These are phyloP conservation scores for Andrena bucephala DNA, from an alignment of 2,888 invertebrate species.

Conservation along the genomic window DNA sequence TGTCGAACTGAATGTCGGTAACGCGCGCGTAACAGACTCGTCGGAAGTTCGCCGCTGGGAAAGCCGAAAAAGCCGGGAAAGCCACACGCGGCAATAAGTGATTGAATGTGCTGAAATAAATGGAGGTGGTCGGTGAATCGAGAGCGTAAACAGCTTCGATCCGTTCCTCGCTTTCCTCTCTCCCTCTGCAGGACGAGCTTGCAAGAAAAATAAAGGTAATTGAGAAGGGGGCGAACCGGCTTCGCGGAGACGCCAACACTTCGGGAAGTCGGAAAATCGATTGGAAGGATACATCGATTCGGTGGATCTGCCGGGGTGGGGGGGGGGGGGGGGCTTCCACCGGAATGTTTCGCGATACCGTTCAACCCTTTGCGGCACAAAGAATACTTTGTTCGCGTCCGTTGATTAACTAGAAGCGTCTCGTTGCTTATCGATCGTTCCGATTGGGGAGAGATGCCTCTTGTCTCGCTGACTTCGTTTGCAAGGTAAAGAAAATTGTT, in stretches of 20 bases:
- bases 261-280: conserved; percentile 11
- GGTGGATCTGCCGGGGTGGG: not conserved
- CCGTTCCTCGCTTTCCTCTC: not conserved
- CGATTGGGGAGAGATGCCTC: conserved; percentile 4
- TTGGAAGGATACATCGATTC: conserved; percentile 14
- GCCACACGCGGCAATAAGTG: conserved; percentile 20
- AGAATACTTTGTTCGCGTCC: conserved; percentile 8
- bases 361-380: conserved; percentile 17
- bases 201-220: conserved; percentile 18
- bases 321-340: no score
- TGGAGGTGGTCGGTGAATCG: conserved; percentile 14
- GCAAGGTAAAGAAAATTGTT: not conserved
- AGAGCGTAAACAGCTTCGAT: conserved; percentile 30
- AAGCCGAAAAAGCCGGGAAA: not conserved
- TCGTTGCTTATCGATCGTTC: conserved; percentile 8
- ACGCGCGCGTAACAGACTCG: conserved; percentile 11
- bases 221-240: not conserved
- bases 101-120: conserved; percentile 20
- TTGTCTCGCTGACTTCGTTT: conserved; percentile 11
- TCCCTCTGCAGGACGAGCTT: not conserved
- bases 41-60: not conserved
- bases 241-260: not conserved
- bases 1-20: not conserved
- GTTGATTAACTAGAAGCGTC: conserved; percentile 16
- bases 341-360: conserved; percentile 13